Base-by-base conservation (phyloP, 2,113 vertebrate genomes). In the Nibea albiflora region DNA sequence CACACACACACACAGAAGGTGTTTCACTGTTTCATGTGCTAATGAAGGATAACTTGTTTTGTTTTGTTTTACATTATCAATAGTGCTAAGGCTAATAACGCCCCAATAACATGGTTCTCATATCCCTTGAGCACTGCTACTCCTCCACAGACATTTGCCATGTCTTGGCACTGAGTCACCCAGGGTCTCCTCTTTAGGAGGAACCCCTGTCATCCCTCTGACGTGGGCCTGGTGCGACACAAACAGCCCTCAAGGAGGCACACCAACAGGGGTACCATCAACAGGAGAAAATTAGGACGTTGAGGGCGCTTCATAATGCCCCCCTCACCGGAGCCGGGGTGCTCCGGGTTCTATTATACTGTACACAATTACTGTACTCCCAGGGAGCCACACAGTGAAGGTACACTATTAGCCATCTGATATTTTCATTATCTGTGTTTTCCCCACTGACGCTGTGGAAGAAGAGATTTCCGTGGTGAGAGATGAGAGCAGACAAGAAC, bases 361-460 rank as follows among this genome's bases (percentile, higher is more conserved):
- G n/a, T 2, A 12, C 67, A 60, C 52, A 80, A 60, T 84, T 73
- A 70, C 74, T 69, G 46, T 56, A n/a, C 56, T 76, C 46, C 50
- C 14, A 66, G 74, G 76, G 64, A 67, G 57, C 22, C 26, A 35
- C 64, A 39, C 22, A 60, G 52, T 22, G 44, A 83, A 22, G 15
- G 11, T 14, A 28, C 15, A 63, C 42, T 28, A 26, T 74, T 61
- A 68, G 64, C 17, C 65, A 22, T 42, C 24, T 47, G 42, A 67
- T 71, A 58, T 84, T 85, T 85, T 82, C 54, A 89, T 85, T 53
- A 64, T 73, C 24, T 2, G 1, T 73, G 49, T 68, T 70, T 76
- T 54, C 61, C 47, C 69, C 53, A 20, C 24, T 60, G 64, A 89
- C 1, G 0, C 47, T 3, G 20, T 4, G 49, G 66, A 76, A 17